Conservation (phyloP, 2,888 invertebrate species). For the Norana najaformis region DNA sequence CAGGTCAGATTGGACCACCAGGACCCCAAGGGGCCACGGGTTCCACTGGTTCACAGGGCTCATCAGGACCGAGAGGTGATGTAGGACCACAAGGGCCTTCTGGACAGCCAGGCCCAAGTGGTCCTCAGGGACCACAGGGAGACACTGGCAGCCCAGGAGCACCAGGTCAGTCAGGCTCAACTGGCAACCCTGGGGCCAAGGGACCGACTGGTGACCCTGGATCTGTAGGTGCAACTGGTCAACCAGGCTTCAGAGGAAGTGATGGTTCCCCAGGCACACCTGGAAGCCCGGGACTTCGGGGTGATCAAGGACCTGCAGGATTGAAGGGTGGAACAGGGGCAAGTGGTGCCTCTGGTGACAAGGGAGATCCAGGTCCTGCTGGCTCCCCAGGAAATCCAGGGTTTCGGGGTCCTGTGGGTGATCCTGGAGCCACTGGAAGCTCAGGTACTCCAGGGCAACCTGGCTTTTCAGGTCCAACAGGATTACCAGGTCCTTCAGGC, state of each 20-base stretch:
- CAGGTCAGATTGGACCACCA: slow-evolving; percentile 37
- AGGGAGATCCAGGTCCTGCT: slow-evolving; percentile 52
- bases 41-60: slow-evolving; percentile 37
- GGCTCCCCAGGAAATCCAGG: slow-evolving; percentile 35
- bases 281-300: slow-evolving; percentile 38
- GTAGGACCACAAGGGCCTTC: slow-evolving; percentile 28
- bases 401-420: slow-evolving; percentile 31
- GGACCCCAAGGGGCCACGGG: slow-evolving; percentile 40
- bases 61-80: slow-evolving; percentile 33
- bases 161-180: slow-evolving; percentile 28
- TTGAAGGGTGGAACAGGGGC: slow-evolving; percentile 29
- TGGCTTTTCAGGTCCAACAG: slow-evolving; percentile 37
- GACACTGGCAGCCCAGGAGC: slow-evolving; percentile 27
- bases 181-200: slow-evolving; percentile 36
- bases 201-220: slow-evolving; percentile 73
- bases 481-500: slow-evolving; percentile 41
- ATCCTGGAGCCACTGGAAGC: slow-evolving; percentile 31
- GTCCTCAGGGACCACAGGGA: slow-evolving; percentile 31
- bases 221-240: slow-evolving; percentile 38
- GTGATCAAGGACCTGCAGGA: slow-evolving; percentile 38
- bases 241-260: slow-evolving; percentile 24
- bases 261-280: slow-evolving; percentile 37
- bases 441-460: slow-evolving; percentile 33
- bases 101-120: slow-evolving; percentile 44
- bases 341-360: slow-evolving; percentile 24